Evolutionary conservation across 2,888 invertebrate genomes (phyloP), one percentile per base, ranked within the genome.

Genomic region (Ligdia adustata): DNA sequence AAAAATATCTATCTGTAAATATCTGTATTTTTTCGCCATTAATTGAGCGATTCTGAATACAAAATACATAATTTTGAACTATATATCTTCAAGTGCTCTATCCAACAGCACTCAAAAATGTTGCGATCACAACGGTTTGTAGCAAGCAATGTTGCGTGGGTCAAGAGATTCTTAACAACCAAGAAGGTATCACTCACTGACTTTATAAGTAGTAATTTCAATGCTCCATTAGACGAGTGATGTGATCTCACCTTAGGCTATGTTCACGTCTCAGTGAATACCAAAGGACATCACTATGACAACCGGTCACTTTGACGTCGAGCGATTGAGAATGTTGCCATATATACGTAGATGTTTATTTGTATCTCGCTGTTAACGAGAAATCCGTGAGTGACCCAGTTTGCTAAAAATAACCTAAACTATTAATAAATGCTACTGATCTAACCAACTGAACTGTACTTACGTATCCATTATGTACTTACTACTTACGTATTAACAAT

Each of bases 231-330:
- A 11, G 31, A 27, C 16, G n/a, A n/a, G n/a, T 5, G 32, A 44
- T 40, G 14, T 45, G 48, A 53, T 49, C 55, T 49, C 39, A 50
- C 60, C 57, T 55, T 52, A 55, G 50, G 50, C 52, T 42, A 54
- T 38, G 47, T 59, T 65, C 37, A 59, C 62, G 54, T 57, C 54
- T 33, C 56, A 49, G 18, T 38, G 44, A 34, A 31, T 22, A 37
- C 27, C 44, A 61, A 62, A 64, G 59, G 60, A 31, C 51, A 53
- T 61, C 44, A 34, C 57, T 53, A 46, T 58, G 57, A 60, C 60
- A 47, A 64, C 62, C 27, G 42, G 41, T 20, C 52, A 60, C 61
- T 64, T 63, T 64, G 64, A 61, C 58, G 53, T 57, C 52, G 60
- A 37, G 52, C 57, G 34, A 55, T 53, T 55, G 65, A 28, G 55